phyloP scores from a whole-genome alignment of 2,888 invertebrate species.

The Argyresthia albistria region DNA sequence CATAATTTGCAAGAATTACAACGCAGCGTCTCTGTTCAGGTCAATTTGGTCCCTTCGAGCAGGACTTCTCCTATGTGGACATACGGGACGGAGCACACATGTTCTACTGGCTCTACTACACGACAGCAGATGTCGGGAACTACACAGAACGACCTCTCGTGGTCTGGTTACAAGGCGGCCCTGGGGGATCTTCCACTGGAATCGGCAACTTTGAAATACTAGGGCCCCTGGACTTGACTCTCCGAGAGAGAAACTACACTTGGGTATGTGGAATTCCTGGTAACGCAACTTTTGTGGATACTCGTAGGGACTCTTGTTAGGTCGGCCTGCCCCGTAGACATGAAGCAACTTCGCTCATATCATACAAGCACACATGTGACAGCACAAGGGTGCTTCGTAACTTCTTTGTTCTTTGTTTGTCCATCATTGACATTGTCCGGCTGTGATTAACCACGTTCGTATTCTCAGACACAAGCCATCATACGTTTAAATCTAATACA shows the following conservation, averaged over 20 bases:
- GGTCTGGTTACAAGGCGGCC: slow-evolving; percentile 94
- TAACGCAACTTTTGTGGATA: too few species aligned
- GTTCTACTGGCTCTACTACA: slow-evolving; percentile 92
- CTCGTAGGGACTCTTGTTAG: too few species aligned
- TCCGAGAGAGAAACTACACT: slow-evolving; percentile 78
- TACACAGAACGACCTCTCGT: slow-evolving; percentile 80
- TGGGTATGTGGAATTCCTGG: slow-evolving; percentile 71
- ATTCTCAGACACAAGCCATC: not conserved
- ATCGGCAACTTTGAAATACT: slow-evolving; percentile 91
- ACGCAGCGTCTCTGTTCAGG: slow-evolving; percentile 19
- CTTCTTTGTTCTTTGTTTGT: too few species aligned
- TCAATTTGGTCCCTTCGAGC: slow-evolving; percentile 73
- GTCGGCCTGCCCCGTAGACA: too few species aligned
- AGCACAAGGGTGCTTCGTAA: too few species aligned
- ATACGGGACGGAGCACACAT: slow-evolving; percentile 83
- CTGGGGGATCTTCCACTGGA: slow-evolving; percentile 84
- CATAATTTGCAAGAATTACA: not conserved
- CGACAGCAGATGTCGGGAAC: slow-evolving; percentile 72
- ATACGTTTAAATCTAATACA: not conserved
- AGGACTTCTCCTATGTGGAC: slow-evolving; percentile 82
- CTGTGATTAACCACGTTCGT: not conserved
- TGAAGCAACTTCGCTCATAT: too few species aligned
- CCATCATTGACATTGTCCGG: not conserved
- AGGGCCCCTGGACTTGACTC: slow-evolving; percentile 78
- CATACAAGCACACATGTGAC: too few species aligned